Evolutionary conservation across 2,113 vertebrate species (phyloP).

Genomic region (Hypocryptadius cinnamomeus): DNA sequence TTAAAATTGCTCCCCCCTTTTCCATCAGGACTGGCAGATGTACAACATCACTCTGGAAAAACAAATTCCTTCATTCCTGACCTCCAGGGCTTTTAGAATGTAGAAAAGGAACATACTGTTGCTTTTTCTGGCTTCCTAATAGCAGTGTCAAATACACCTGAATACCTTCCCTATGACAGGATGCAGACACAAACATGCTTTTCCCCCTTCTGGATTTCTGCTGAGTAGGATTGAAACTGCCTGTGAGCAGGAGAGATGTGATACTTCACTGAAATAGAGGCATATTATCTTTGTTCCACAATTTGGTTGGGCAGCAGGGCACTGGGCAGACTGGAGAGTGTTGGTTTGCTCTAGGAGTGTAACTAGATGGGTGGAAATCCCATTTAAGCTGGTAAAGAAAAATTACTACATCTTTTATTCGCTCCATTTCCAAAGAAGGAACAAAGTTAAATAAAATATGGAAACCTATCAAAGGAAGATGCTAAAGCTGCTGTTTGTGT

Average conservation of each 20-base stretch:
- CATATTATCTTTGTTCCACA: background rate
- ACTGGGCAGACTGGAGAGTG: background rate
- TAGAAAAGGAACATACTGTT: background rate
- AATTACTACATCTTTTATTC: background rate
- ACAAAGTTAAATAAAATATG: background rate
- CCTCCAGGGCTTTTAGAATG: background rate
- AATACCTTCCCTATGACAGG: background rate
- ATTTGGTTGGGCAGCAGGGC: background rate
- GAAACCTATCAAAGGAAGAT: background rate
- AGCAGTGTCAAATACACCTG: background rate
- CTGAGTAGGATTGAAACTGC: background rate
- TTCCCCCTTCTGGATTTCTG: background rate
- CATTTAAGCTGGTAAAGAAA: background rate
- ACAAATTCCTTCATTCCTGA: background rate
- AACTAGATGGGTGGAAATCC: background rate
- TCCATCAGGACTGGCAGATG: fast-evolving
- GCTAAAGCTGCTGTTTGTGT: background rate
- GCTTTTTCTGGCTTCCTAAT: background rate
- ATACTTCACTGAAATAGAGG: background rate
- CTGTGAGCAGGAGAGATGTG: background rate
- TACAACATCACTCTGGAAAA: background rate
- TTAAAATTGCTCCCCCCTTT: background rate
- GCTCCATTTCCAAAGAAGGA: background rate
- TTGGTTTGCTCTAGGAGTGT: background rate
- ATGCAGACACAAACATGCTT: background rate